Base-by-base conservation (phyloP, 2,797 vertebrate genomes). In the Rhyacichthys aspro region DNA sequence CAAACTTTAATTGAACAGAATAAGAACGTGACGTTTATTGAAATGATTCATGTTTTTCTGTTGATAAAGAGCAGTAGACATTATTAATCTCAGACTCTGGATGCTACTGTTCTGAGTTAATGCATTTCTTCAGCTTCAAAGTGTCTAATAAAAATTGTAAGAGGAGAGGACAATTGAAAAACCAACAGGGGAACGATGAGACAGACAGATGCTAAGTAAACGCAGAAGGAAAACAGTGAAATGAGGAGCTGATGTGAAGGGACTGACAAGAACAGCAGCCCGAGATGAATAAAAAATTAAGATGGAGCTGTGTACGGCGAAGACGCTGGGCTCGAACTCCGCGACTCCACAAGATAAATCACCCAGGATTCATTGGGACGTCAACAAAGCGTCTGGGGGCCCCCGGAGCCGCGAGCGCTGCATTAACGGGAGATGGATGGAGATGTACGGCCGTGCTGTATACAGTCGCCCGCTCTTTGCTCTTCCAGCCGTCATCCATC, bases 341-440 rank as follows among this genome's bases (percentile, higher is more conserved):
- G 48, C 9, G 67, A 17, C 62, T 53, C 38, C n/a, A 55, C 66
- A 62, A 82, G 81, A 89, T 78, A 41, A 79, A 84, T 86, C 68
- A 82, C 78, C 83, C 74, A 69, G 70, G 72, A 88, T 80, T 78
- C 81, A 76, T 61, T 54, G 82, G 75, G 75, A 78, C 59, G 61
- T 83, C 83, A 68, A 64, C 78, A 74, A 49, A 64, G 73, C 44
- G 69, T 83, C 81, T 81, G 78, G 46, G 59, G 74, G 80, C 67
- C 72, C 63, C 72, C 23, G n/a, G 76, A 2, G 76, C 69, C 36
- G 70, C 42, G 17, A 53, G 76, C 64, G 76, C 70, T 70, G 68
- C 70, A 74, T 78, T 84, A 83, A 43, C 72, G 28, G 78, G 66
- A 84, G 82, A 82, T 76, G 83, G 82, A 88, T 85, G 72, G 67